phyloP scores from a whole-genome alignment of 2,888 invertebrate genomes.

The Mactromeris polynyma region DNA sequence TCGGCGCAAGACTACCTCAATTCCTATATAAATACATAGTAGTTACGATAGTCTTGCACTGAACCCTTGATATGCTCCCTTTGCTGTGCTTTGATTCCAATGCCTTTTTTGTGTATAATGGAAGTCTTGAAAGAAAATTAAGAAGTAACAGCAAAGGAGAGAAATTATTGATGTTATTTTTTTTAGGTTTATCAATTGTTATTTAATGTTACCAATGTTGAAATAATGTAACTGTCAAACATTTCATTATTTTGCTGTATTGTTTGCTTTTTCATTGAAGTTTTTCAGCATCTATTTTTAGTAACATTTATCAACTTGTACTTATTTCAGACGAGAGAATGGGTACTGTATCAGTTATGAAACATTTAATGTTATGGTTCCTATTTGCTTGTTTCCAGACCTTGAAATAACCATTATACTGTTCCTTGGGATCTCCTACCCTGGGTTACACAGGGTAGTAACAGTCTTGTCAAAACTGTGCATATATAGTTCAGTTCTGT shows the following conservation, averaged over 20 bases:
- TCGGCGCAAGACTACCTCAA: no score
- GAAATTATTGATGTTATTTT: no score
- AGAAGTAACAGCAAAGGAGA: no score
- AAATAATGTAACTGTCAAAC: neutral
- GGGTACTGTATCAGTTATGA: slow-evolving; percentile 11
- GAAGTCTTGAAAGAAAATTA: neutral
- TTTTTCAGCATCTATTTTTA: neutral
- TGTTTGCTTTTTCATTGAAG: neutral
- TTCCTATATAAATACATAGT: no score
- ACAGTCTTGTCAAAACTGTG: neutral
- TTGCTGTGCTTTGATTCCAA: neutral
- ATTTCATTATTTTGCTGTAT: neutral
- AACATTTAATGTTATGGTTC: neutral
- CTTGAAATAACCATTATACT: slow-evolving; percentile 7
- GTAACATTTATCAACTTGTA: neutral
- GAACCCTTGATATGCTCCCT: no score
- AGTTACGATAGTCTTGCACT: no score
- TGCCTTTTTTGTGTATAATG: neutral
- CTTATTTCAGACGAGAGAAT: neutral
- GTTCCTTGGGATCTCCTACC: neutral
- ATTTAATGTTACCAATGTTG: neutral
- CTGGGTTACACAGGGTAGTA: neutral
- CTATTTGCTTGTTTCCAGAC: neutral
- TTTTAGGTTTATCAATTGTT: no score
- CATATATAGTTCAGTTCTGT: neutral